Evolutionary conservation across 2,888 invertebrate genomes (phyloP).

Genomic region (Tipula helvola): DNA sequence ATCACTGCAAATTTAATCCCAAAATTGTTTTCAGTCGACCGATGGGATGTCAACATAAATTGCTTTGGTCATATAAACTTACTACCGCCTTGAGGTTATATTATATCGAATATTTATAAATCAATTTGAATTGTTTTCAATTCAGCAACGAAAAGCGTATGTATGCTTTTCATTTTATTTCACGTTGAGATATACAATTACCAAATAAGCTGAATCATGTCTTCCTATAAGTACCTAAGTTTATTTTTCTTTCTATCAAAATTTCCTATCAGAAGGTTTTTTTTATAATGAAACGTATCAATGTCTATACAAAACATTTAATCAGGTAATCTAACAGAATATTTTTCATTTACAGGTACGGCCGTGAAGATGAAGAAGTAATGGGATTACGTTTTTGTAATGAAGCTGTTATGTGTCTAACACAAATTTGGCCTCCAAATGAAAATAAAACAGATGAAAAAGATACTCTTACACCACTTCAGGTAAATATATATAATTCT

Average conservation of each 20-base stretch:
- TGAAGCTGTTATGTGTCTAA: slow-evolving; percentile 87
- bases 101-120: neutral
- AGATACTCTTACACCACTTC: slow-evolving; percentile 51
- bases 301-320: neutral
- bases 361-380: slow-evolving; percentile 94
- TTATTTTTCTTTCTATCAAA: neutral
- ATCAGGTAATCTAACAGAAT: neutral
- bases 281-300: neutral
- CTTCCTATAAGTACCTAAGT: neutral
- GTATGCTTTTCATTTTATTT: neutral
- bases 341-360: slow-evolving; percentile 48
- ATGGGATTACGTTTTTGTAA: slow-evolving; percentile 97
- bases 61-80: neutral
- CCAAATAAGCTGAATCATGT: no score
- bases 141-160: neutral
- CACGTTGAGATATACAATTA: neutral
- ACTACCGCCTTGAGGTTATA: neutral
- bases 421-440: slow-evolving; percentile 65
- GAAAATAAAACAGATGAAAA: slow-evolving; percentile 26
- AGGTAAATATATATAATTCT: slow-evolving; percentile 42
- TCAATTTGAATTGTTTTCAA: neutral
- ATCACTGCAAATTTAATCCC: neutral
- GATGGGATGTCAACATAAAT: neutral
- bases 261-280: neutral
- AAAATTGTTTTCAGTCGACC: neutral